Percentiles rank a stretch among this genome's conserved stretches.
Evolutionary conservation across 2,888 invertebrate genomes (phyloP).

Genomic region (Lobophora halterata): DNA sequence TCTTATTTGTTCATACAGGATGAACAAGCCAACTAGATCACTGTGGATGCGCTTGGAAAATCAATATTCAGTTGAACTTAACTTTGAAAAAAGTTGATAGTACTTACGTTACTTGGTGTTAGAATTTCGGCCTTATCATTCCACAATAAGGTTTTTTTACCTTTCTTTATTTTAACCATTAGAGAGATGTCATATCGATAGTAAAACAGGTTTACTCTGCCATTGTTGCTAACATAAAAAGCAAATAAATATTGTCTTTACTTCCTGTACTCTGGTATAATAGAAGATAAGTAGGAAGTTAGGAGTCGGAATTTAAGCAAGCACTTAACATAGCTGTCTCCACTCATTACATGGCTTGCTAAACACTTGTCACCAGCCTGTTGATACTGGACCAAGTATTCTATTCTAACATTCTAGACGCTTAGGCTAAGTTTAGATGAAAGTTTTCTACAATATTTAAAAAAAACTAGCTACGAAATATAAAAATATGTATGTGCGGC

Average conservation of each 20-base stretch:
- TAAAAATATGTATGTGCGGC: no score
- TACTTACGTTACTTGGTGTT: no score
- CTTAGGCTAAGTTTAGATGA: no score
- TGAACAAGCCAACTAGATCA: slow-evolving; percentile 44
- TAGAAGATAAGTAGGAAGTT: slow-evolving; percentile 32
- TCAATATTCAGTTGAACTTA: no score
- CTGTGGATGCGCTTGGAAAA: neutral
- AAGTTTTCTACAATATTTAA: no score
- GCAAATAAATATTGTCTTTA: slow-evolving; percentile 29
- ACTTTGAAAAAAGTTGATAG: no score
- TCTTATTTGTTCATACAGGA: slow-evolving; percentile 60
- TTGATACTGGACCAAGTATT: slow-evolving; percentile 44
- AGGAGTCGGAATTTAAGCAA: slow-evolving; percentile 26
- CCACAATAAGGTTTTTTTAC: no score
- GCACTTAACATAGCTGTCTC: slow-evolving; percentile 27
- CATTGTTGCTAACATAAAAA: slow-evolving; percentile 18
- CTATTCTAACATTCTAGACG: slow-evolving; percentile 6
- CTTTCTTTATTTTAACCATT: neutral
- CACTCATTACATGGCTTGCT: slow-evolving; percentile 27
- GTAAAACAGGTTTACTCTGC: slow-evolving; percentile 6
- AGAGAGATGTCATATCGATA: slow-evolving; percentile 1
- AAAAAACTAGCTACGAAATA: no score
- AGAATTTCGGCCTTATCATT: no score
- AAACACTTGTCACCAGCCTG: slow-evolving; percentile 44
- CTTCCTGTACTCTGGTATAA: slow-evolving; percentile 25